Evolutionary conservation across 2,888 invertebrate species (phyloP).

Genomic region (Drosophila kokeensis): DNA sequence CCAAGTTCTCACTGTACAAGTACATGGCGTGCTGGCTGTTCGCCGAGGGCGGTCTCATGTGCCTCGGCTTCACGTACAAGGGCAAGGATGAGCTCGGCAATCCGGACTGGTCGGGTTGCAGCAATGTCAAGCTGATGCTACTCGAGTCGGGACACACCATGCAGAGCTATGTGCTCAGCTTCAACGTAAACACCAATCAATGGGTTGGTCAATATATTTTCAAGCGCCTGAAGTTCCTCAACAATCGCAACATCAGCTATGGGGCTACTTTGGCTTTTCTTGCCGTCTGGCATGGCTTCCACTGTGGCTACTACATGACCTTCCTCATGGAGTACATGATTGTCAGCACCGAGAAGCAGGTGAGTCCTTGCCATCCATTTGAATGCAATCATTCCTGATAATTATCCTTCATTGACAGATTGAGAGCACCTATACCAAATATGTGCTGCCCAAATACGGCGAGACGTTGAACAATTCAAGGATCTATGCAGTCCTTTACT

Average conservation of each 20-base stretch:
- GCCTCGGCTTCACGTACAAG: conserved; percentile 90
- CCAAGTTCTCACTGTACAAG: conserved; percentile 93
- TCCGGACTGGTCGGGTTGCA: conserved; percentile 96
- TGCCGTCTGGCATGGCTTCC: conserved; percentile 98
- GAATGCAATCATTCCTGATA: background rate
- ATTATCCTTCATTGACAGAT: conserved; percentile 54
- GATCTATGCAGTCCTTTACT: conserved; percentile 85
- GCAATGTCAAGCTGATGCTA: conserved; percentile 92
- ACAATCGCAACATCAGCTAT: conserved; percentile 93
- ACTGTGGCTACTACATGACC: conserved; percentile 96
- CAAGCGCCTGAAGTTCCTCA: conserved; percentile 96
- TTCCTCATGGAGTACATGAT: conserved; percentile 96
- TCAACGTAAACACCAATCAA: conserved; percentile 97
- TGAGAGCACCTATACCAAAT: conserved; percentile 68
- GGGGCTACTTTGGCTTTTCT: conserved; percentile 92
- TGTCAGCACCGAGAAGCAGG: conserved; percentile 94
- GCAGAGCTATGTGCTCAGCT: conserved; percentile 94
- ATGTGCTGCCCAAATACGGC: conserved; percentile 69
- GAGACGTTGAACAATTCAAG: conserved; percentile 63
- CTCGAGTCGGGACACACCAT: conserved; percentile 94
- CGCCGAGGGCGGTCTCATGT: conserved; percentile 91
- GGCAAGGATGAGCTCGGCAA: conserved; percentile 88
- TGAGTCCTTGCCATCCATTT: conserved; percentile 84
- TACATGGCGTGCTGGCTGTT: conserved; percentile 97
- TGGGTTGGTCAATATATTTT: conserved; percentile 98